Conservation (phyloP, 2,888 invertebrate genomes). For the Atethmia centrago region DNA sequence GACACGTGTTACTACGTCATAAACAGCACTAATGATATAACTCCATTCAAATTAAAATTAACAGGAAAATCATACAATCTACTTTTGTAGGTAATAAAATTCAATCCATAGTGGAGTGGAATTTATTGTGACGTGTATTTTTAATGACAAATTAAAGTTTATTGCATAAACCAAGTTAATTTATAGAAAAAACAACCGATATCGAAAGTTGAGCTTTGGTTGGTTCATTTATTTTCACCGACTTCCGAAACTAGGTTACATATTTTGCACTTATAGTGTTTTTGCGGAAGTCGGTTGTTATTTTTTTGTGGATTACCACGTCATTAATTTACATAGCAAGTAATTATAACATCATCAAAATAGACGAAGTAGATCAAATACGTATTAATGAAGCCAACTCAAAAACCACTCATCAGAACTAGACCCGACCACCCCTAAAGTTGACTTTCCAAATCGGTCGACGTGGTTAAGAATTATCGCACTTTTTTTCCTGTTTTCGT, state of each 20-base stretch:
- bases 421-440: background rate
- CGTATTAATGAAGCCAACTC: background rate
- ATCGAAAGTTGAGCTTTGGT: background rate
- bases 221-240: background rate
- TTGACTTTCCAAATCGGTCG: background rate
- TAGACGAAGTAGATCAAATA: background rate
- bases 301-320: background rate
- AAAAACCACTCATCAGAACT: background rate
- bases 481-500: no score
- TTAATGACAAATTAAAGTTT: background rate
- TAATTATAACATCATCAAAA: background rate
- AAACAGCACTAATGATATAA: conserved; percentile 2
- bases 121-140: conserved; percentile 2
- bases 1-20: background rate
- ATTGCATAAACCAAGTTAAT: background rate
- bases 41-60: conserved; percentile 24
- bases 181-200: background rate
- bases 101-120: background rate
- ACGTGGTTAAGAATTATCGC: background rate
- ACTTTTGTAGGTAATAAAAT: conserved; percentile 25
- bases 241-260: background rate
- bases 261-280: background rate
- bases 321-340: background rate
- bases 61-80: conserved; percentile 39
- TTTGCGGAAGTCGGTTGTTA: background rate